These are phyloP conservation scores for Lydus trimaculatus DNA, from an alignment of 2,888 invertebrate species.

Conservation along the genomic window DNA sequence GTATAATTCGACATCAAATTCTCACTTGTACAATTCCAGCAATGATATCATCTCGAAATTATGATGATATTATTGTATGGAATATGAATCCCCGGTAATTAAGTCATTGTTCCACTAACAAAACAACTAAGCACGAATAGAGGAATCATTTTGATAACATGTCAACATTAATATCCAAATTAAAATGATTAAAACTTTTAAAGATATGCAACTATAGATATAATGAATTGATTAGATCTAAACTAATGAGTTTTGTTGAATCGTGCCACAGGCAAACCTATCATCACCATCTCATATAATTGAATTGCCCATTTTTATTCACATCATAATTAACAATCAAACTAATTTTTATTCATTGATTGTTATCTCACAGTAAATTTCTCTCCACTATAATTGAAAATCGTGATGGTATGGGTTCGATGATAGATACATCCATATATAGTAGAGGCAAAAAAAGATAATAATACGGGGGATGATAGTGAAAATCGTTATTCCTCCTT, in stretches of 20 bases:
- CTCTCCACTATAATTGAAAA: conserved; percentile 1
- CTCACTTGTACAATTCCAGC: background rate
- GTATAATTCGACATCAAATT: background rate
- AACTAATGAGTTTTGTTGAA: conserved; percentile 45
- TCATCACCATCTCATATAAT: conserved; percentile 39
- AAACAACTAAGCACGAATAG: conserved; percentile 50
- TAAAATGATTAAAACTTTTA: conserved; percentile 35
- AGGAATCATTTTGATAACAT: conserved; percentile 53
- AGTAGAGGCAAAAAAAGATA: background rate
- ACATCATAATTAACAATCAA: conserved; percentile 9
- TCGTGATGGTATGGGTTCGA: background rate
- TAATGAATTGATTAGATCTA: conserved; percentile 28
- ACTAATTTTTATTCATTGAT: conserved; percentile 9
- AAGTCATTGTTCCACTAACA: conserved; percentile 43
- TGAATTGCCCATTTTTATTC: conserved; percentile 31
- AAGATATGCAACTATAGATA: conserved; percentile 34
- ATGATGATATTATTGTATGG: background rate
- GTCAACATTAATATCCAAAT: conserved; percentile 37
- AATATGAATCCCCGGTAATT: background rate
- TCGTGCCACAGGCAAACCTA: conserved; percentile 35
- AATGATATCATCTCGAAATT: background rate
- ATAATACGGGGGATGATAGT: background rate
- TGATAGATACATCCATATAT: conserved; percentile 1
- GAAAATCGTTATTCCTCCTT: background rate
- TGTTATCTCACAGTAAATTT: background rate